Evolutionary conservation across 2,888 invertebrate species (phyloP).

Genomic region (Agriopis aurantiaria): DNA sequence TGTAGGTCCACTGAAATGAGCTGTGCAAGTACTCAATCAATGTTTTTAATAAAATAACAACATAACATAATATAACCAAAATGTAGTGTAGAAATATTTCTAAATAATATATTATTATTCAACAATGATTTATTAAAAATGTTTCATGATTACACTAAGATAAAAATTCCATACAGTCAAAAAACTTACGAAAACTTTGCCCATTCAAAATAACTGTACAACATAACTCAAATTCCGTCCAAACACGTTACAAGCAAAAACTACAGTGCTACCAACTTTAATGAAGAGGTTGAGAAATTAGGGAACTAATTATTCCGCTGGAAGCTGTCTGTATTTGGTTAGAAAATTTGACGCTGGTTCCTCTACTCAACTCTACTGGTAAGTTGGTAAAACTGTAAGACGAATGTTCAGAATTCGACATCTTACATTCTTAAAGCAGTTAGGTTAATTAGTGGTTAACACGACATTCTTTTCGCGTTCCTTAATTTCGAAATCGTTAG

Average conservation of each 20-base stretch:
- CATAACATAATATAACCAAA: background rate
- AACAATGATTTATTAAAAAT: constrained; percentile 4
- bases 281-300: background rate
- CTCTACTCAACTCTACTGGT: background rate
- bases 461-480: constrained; percentile 57
- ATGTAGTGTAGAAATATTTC: background rate
- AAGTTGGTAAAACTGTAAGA: constrained; percentile 15
- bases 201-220: constrained; percentile 29
- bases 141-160: background rate
- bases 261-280: background rate
- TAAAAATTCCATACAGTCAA: background rate
- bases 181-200: constrained; percentile 5
- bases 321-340: background rate
- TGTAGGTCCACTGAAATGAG: too few relatives aligned
- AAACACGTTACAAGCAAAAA: constrained; percentile 40
- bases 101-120: background rate
- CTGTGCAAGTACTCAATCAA: too few relatives aligned
- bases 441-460: constrained; percentile 78
- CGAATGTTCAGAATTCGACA: constrained; percentile 37
- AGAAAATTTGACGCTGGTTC: background rate
- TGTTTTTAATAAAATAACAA: too few relatives aligned
- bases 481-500: constrained; percentile 47
- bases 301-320: background rate
- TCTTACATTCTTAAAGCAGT: constrained; percentile 59
- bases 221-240: constrained; percentile 37